Base-by-base conservation (phyloP, 2,797 vertebrate genomes). In the Columba guinea region DNA sequence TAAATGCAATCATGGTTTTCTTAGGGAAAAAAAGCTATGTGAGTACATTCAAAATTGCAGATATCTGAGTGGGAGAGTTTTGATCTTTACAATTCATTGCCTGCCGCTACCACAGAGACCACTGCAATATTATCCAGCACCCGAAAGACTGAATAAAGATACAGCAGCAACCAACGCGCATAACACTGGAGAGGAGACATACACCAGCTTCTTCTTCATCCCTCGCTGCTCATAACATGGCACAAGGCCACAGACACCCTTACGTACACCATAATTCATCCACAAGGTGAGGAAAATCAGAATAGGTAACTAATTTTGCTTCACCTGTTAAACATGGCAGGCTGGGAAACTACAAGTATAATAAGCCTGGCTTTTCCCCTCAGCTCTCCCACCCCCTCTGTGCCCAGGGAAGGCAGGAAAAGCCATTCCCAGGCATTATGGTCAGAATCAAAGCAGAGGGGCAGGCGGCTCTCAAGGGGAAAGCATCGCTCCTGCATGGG, bases 401-500 rank as follows among this genome's bases (percentile, higher is more conserved):
- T 22, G 23, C 34, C 70, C 8, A 1, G 6, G 8, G n/a, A 75
- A 46, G 28, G n/a, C 44, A 86, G 37, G n/a, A 85, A 65, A 63
- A 90, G 60, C 34, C 27, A 41, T 2, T 78, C 39, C 87, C 17
- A 16, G 27, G 55, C 51, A 82, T 35, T 14, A 89, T 1, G 3
- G 23, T 34, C 46, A 5, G 2, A 88, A 68, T 26, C 60, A 58
- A 56, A 84, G 65, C 46, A 87, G 49, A 82, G 24, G 16, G 32
- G 27, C n/a, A 65, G 12, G 51, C 0, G 0, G 55, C 22, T 89
- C 30, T 49, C 53, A 51, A 17, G 21, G 32, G 58, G 32, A 82
- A 7, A 87, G 28, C 67, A 76, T 55, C 8, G 0, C 17, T 55
- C 32, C 58, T 39, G 8, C 1, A 0, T 39, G 27, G 2, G 22